Evolutionary conservation across 2,113 vertebrate genomes (phyloP).

Genomic region (Ctenomys sociabilis): DNA sequence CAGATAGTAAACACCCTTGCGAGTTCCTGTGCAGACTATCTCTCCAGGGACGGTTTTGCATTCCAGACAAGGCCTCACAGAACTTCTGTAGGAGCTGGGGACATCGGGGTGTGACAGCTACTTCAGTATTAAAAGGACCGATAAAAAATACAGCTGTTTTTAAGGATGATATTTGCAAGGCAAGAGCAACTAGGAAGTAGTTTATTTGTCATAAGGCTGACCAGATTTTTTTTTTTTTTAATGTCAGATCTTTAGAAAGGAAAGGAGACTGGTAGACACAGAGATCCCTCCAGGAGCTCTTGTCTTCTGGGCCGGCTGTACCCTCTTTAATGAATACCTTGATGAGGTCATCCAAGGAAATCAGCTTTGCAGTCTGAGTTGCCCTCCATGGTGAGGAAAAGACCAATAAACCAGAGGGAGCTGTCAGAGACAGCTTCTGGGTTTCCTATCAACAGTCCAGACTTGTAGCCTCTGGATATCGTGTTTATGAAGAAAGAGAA

Average conservation of each 20-base stretch:
- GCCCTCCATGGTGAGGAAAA: not conserved
- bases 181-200: slow-evolving; percentile 42
- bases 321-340: not conserved
- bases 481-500: slow-evolving; percentile 8
- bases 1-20: slow-evolving; percentile 76
- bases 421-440: not conserved
- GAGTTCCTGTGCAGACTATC: slow-evolving; percentile 79
- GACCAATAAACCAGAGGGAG: not conserved
- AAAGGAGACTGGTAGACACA: not conserved
- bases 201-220: slow-evolving; percentile 11
- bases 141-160: slow-evolving; percentile 28
- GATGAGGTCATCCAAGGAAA: not conserved
- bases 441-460: not conserved
- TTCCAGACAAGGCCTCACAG: slow-evolving; percentile 80
- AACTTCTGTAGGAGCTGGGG: slow-evolving; percentile 76
- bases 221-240: not conserved
- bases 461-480: not conserved
- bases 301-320: not conserved
- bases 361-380: not conserved
- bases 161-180: slow-evolving; percentile 42
- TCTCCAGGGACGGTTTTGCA: slow-evolving; percentile 79
- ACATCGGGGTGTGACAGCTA: slow-evolving; percentile 62
- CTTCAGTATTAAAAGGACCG: slow-evolving; percentile 39
- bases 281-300: not conserved
- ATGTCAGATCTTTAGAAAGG: not conserved